Conservation (phyloP, 2,113 vertebrate genomes). For the Ctenodactylus gundi region DNA sequence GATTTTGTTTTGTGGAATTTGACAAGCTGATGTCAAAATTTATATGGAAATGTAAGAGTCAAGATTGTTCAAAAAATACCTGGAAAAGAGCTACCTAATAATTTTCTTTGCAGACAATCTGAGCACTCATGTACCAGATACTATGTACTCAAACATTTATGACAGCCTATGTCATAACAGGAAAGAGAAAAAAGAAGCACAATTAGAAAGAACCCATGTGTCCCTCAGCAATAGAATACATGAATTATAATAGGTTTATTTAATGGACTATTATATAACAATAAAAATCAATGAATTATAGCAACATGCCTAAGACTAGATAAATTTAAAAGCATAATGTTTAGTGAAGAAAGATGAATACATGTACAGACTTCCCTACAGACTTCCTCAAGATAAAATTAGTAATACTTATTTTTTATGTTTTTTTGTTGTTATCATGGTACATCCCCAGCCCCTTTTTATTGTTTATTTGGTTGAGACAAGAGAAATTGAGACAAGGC, state of each 20-base stretch:
- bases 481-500: no score
- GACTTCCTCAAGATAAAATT: neutral
- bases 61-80: neutral
- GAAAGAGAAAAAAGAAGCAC: conserved; percentile 9
- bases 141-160: neutral
- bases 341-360: neutral
- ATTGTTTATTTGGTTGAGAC: no score
- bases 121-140: neutral
- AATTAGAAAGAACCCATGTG: neutral
- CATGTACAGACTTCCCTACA: neutral
- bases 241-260: neutral
- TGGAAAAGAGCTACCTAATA: neutral
- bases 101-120: neutral
- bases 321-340: neutral
- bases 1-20: neutral
- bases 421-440: no score
- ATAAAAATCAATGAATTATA: neutral
- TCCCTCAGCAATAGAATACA: neutral
- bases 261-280: neutral
- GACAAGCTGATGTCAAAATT: neutral
- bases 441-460: no score
- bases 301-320: neutral
- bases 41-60: neutral
- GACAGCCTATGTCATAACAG: neutral
- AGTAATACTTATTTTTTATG: no score